Conservation (phyloP, 2,113 vertebrate species). For the Lates calcarifer region DNA sequence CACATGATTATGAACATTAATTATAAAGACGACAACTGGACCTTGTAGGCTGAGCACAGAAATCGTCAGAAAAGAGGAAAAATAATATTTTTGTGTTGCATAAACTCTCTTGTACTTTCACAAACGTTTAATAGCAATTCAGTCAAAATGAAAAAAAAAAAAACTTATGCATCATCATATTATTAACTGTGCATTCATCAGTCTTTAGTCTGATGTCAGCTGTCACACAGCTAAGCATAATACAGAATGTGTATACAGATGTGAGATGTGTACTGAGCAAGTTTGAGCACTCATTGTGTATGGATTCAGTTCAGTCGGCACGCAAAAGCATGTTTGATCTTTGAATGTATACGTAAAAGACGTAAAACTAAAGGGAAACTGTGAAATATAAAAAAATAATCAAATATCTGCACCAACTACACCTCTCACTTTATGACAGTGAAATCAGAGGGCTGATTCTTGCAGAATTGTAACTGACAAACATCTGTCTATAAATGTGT, state of each 20-base stretch:
- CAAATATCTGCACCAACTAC: neutral
- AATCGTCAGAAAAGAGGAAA: neutral
- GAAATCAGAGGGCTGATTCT: constrained; percentile 6
- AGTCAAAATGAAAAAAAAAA: too few species aligned
- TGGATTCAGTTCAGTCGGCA: too few species aligned
- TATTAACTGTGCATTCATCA: too few species aligned
- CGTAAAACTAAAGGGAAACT: neutral
- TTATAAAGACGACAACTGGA: neutral
- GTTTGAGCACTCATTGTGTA: too few species aligned
- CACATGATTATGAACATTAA: neutral
- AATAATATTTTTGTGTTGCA: neutral
- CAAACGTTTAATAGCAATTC: too few species aligned
- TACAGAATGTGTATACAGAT: too few species aligned
- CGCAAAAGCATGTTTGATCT: neutral
- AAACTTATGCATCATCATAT: too few species aligned
- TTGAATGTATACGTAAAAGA: neutral
- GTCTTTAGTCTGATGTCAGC: too few species aligned
- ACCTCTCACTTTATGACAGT: neutral
- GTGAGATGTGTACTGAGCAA: too few species aligned
- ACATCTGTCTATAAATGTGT: constrained; percentile 1
- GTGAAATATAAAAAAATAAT: neutral
- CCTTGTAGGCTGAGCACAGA: neutral
- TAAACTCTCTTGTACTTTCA: too few species aligned
- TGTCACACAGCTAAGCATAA: too few species aligned
- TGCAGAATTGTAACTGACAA: too few species aligned